Evolutionary conservation across 2,113 vertebrate genomes (phyloP).

Genomic region (Cyprinodon tularosa): DNA sequence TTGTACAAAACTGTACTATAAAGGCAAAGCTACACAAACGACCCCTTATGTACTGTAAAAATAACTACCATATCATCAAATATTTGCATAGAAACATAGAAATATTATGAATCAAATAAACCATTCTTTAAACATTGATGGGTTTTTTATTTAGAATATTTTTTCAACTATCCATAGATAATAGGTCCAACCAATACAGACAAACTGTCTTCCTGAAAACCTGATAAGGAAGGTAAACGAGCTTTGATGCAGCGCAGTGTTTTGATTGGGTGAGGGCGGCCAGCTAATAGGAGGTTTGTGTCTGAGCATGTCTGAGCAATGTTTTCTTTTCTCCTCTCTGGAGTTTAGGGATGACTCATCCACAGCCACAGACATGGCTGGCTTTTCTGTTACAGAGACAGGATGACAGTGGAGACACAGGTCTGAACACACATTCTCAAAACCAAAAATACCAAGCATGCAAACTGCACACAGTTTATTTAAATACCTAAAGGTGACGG

Average conservation of each 20-base stretch:
- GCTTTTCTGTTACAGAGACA: conserved; percentile 47
- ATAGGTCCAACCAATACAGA: background rate
- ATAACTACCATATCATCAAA: background rate
- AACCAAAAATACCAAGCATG: background rate
- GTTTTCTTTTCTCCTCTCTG: conserved; percentile 52
- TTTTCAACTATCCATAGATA: too few relatives aligned
- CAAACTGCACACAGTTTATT: conserved; percentile 18
- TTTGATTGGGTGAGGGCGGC: conserved; percentile 36
- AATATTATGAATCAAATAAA: too few relatives aligned
- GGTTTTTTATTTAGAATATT: too few relatives aligned
- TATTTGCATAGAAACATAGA: background rate
- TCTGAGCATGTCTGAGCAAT: conserved; percentile 25
- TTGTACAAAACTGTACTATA: background rate
- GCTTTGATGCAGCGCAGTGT: conserved; percentile 30
- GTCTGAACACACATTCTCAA: conserved; percentile 17
- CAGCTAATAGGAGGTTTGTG: conserved; percentile 27
- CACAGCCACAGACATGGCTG: conserved; percentile 61
- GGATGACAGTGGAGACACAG: conserved; percentile 54
- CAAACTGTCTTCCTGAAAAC: background rate
- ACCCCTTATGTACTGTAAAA: background rate
- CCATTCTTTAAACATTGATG: too few relatives aligned
- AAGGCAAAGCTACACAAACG: background rate
- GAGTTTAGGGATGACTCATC: conserved; percentile 74
- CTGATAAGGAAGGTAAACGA: conserved; percentile 28
- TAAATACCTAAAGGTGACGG: conserved; percentile 30